phyloP scores from a whole-genome alignment of 2,888 invertebrate species.

The Polyploca ridens region DNA sequence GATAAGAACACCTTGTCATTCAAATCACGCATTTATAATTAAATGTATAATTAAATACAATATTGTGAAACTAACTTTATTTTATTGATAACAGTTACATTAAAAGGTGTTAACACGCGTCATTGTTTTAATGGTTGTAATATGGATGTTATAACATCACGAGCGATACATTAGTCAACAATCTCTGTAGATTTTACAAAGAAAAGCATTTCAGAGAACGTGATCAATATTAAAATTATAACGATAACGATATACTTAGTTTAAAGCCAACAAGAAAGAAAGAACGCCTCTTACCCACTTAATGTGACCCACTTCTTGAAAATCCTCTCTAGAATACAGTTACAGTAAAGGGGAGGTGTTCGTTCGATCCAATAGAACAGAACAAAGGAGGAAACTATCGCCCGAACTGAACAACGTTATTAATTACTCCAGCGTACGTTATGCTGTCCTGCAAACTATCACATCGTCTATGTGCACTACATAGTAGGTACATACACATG shows the following conservation, averaged over 20 bases:
- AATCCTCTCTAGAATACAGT: neutral
- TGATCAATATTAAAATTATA: neutral
- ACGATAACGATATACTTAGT: neutral
- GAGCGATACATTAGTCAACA: neutral
- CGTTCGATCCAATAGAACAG: slow-evolving; percentile 26
- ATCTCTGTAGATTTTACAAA: neutral
- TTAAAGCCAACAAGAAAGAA: neutral
- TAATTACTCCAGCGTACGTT: slow-evolving; percentile 17
- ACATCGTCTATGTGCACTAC: slow-evolving; percentile 7
- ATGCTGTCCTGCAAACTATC: neutral
- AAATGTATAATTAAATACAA: too few relatives aligned
- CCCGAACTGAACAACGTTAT: slow-evolving; percentile 20
- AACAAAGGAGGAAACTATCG: slow-evolving; percentile 29
- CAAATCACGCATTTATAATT: too few relatives aligned
- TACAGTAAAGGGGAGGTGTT: slow-evolving; percentile 21
- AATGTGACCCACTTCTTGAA: neutral
- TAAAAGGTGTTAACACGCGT: too few relatives aligned
- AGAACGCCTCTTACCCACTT: neutral
- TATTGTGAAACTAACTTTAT: too few relatives aligned
- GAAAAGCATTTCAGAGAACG: neutral
- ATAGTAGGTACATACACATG: neutral
- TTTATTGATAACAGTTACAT: too few relatives aligned
- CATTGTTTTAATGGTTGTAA: neutral
- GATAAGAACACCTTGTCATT: too few relatives aligned
- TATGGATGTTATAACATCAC: too few relatives aligned